These are phyloP conservation scores for Salticus scenicus DNA, from an alignment of 2,888 invertebrate species.

Conservation along the genomic window DNA sequence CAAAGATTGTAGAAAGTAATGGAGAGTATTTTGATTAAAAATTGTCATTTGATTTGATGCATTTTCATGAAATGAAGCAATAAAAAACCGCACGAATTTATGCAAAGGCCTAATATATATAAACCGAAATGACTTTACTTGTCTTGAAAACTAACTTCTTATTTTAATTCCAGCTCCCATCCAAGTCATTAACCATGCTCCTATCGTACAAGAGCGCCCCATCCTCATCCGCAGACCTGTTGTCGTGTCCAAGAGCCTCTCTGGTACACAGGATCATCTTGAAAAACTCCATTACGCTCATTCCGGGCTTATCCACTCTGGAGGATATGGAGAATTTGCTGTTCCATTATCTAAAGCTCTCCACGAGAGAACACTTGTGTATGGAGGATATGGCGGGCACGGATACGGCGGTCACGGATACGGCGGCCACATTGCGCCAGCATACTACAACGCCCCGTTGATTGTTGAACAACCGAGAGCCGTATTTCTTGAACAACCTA, in stretches of 20 bases:
- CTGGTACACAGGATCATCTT: conserved; percentile 42
- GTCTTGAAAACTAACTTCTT: no score
- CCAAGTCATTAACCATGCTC: conserved; percentile 13
- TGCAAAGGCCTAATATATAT: no score
- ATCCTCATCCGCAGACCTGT: conserved; percentile 49
- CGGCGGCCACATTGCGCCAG: not conserved
- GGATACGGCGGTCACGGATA: not conserved
- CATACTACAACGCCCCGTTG: not conserved
- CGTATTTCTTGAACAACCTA: not conserved
- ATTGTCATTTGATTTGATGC: no score
- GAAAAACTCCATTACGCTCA: conserved; percentile 45
- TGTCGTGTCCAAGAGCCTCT: conserved; percentile 44
- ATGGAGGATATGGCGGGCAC: conserved; percentile 37
- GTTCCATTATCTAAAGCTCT: conserved; percentile 12
- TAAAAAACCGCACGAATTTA: no score
- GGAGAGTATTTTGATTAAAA: no score
- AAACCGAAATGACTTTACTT: no score
- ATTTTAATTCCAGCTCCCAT: conserved; percentile 9
- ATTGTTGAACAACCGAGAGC: conserved; percentile 23
- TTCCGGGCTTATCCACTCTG: not conserved
- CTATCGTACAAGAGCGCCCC: conserved; percentile 34
- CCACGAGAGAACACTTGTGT: conserved; percentile 28
- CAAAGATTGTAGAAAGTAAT: no score
- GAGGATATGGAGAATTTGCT: not conserved
- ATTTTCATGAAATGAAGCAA: no score